Evolutionary conservation across 2,888 invertebrate species (phyloP).

Genomic region (Acleris holmiana): DNA sequence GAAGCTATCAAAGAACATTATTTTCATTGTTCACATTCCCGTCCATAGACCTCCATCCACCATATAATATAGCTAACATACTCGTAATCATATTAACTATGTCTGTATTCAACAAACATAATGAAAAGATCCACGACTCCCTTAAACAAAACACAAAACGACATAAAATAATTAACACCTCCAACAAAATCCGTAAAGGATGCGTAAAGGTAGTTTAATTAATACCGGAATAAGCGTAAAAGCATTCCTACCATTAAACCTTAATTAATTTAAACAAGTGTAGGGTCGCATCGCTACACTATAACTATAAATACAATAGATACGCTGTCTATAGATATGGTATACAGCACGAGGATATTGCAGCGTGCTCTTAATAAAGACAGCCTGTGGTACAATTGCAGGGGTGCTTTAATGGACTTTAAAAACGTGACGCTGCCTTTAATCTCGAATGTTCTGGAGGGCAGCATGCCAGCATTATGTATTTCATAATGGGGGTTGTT

Average conservation of each 20-base stretch:
- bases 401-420: constrained; percentile 62
- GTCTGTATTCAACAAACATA: too few species aligned
- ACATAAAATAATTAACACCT: too few species aligned
- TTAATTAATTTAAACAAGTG: constrained; percentile 26
- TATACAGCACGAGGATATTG: constrained; percentile 20
- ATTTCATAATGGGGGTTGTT: constrained; percentile 27
- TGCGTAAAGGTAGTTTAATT: constrained; percentile 3
- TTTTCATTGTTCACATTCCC: too few species aligned
- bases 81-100: too few species aligned
- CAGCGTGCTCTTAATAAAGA: constrained; percentile 55
- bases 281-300: constrained; percentile 4
- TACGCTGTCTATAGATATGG: background rate
- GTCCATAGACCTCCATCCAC: too few species aligned
- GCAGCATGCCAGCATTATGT: constrained; percentile 41
- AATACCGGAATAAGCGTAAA: background rate
- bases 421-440: constrained; percentile 57
- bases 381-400: constrained; percentile 54
- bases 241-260: constrained; percentile 16
- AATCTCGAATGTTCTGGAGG: constrained; percentile 46
- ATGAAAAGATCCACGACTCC: too few species aligned
- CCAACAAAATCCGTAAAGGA: too few species aligned
- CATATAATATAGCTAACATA: too few species aligned
- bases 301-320: background rate
- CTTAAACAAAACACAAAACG: too few species aligned
- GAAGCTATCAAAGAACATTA: too few species aligned